Base-by-base conservation (phyloP, 2,797 vertebrate genomes). In the Melanotaenia boesemani region DNA sequence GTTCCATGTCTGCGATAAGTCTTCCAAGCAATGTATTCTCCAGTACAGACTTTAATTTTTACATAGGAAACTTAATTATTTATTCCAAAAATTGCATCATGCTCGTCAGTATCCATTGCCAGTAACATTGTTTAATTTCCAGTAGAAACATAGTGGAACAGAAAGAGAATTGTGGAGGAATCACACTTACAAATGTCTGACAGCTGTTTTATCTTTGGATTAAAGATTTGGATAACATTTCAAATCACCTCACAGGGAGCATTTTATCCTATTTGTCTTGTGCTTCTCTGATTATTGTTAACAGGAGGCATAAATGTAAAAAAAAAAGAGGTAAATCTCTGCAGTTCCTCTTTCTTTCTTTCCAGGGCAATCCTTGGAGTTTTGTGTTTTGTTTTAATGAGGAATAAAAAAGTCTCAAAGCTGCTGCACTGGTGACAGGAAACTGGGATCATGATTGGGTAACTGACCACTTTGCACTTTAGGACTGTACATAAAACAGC, bases 381-480 rank as follows among this genome's bases (percentile, higher is more conserved):
- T 28, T 44, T 32, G 59, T 73, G 50, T 71, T 30, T 24, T 65
- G 20, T 22, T 52, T 36, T 66, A n/a, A 44, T 39, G 32, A 65
- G 34, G 18, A 18, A 30, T 8, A 20, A 30, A 5, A 10, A 4
- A 52, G 37, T 65, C 32, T 32, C 6, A 9, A 66, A 67, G 5
- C 57, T 61, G 46, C 36, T 56, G 46, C 46, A 20, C 39, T 37
- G 16, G 30, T 66, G 63, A 20, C 12, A 1, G 15, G 41, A 57
- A 32, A 70, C 67, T 11, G 48, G 30, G 67, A 52, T 77, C 70
- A 46, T 57, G 41, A 58, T 65, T 48, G 9, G 34, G 12, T 34
- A 66, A 65, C 20, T 68, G 20, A 77, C 26, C 7, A 55, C 24
- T 44, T 30, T 75, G 54, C 76, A 85, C 76, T 79, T 86, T 66